Conservation (phyloP, 2,888 invertebrate genomes). For the Melanostoma scalare region DNA sequence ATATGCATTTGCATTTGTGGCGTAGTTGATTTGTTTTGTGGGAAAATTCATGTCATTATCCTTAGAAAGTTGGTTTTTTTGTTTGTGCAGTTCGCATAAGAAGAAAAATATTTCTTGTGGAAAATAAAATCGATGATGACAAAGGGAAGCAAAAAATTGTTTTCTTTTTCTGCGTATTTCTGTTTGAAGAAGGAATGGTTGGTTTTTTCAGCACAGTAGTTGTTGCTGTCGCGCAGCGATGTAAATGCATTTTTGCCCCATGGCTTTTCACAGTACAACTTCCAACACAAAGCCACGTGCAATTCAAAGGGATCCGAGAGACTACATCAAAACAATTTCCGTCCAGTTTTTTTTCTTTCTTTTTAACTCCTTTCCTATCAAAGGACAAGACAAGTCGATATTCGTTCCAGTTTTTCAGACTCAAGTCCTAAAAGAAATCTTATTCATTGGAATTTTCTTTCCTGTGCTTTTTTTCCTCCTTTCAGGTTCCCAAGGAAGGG, state of each 20-base stretch:
- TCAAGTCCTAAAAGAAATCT: no score
- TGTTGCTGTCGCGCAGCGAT: constrained; percentile 23
- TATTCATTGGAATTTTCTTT: no score
- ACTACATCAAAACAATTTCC: constrained; percentile 6
- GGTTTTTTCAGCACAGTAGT: neutral
- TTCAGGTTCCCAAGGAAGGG: no score
- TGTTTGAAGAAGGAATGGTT: neutral
- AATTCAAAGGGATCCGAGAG: constrained; percentile 6
- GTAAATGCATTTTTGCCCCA: constrained; percentile 17
- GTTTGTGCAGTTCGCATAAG: neutral
- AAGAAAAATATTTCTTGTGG: constrained; percentile 27
- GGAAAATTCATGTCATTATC: constrained; percentile 61
- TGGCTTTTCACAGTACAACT: constrained; percentile 28
- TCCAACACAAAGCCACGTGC: constrained; percentile 1
- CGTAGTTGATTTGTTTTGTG: constrained; percentile 50
- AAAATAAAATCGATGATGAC: constrained; percentile 55
- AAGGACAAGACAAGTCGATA: no score
- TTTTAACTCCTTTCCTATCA: no score
- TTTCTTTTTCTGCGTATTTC: constrained; percentile 7
- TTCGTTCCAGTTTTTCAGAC: no score
- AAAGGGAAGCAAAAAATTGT: constrained; percentile 31
- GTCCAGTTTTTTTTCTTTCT: no score
- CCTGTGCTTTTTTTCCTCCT: no score
- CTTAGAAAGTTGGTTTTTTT: constrained; percentile 42
- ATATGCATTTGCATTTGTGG: constrained; percentile 12